A percentile compares a stretch with the other conserved stretches of the same genome.
These are phyloP conservation scores for Heliconius eleuchia DNA, from an alignment of 1,140 invertebrate species.

Conservation along the genomic window DNA sequence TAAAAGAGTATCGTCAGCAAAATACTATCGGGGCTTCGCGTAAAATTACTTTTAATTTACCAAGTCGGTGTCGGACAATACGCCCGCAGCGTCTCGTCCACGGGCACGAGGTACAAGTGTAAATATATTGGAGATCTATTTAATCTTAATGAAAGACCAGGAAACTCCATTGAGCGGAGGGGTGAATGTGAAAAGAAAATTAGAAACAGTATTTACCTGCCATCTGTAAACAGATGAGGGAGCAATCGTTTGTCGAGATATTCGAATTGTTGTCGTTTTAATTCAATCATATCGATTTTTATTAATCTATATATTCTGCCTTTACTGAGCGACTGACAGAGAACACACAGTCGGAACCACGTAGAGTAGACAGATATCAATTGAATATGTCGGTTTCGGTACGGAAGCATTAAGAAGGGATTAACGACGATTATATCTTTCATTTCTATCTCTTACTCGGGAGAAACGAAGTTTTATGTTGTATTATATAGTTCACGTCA, in stretches of 20 bases:
- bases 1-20: background rate
- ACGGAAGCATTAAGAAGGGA: no score
- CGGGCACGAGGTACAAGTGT: constrained; percentile 9
- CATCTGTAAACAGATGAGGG: constrained; percentile 18
- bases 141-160: constrained; percentile 30
- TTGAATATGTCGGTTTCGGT: no score
- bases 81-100: background rate
- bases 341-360: no score
- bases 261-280: background rate
- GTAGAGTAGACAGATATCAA: no score
- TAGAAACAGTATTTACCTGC: constrained; percentile 29
- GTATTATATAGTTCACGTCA: no score
- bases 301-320: background rate
- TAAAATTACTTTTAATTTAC: constrained; percentile 8
- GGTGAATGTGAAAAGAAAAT: constrained; percentile 24
- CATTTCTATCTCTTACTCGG: no score
- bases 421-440: no score
- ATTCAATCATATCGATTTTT: constrained; percentile 8
- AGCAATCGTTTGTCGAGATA: background rate
- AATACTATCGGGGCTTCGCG: background rate
- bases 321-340: no score
- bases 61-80: background rate
- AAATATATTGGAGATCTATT: constrained; percentile 23
- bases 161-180: constrained; percentile 23
- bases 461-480: no score